Evolutionary conservation across 1,140 invertebrate species (phyloP), one percentile per base, ranked within the genome.

Genomic region (Aricia agestis): DNA sequence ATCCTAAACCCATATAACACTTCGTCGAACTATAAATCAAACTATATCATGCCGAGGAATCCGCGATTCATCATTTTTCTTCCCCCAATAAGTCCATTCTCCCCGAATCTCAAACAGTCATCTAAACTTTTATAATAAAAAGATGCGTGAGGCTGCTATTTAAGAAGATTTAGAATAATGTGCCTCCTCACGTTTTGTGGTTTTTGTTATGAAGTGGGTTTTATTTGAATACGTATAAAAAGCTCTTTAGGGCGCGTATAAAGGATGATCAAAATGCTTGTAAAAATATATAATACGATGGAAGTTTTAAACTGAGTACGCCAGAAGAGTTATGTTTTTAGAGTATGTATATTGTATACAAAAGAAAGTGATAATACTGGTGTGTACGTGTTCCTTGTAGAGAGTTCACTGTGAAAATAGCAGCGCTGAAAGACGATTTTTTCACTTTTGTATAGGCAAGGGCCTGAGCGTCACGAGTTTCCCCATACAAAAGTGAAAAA

Each of bases 121-220:
- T 52, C 45, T 52, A 52, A 52, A 52, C 45, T 52, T 52, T 52
- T 52, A 52, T 52, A 52, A 52, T 52, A 52, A 52, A 52, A 52
- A 52, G 45, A 52, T 52, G 45, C 45, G 45, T 52, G 13, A 52
- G 45, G 11, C 45, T 52, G 45, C 45, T 52, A 52, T 52, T 52
- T 52, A 52, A 52, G 45, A 15, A 52, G 45, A 52, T 52, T 52
- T 52, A 52, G 45, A 52, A 52, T 52, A 52, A 52, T 52, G 45
- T 11, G 9, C 10, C 11, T 52, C 45, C 13, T 52, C 45, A 52
- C 11, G 45, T 52, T 52, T 52, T 52, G 45, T 52, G 45, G 45
- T 11, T 52, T 52, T 52, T 52, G 45, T 52, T 52, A 52, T 52
- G 45, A 52, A 52, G 45, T 52, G 45, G 45, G 45, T 52, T 52